These are phyloP conservation scores for Sphaeramia orbicularis DNA, from an alignment of 2,797 vertebrate genomes.

Conservation along the genomic window DNA sequence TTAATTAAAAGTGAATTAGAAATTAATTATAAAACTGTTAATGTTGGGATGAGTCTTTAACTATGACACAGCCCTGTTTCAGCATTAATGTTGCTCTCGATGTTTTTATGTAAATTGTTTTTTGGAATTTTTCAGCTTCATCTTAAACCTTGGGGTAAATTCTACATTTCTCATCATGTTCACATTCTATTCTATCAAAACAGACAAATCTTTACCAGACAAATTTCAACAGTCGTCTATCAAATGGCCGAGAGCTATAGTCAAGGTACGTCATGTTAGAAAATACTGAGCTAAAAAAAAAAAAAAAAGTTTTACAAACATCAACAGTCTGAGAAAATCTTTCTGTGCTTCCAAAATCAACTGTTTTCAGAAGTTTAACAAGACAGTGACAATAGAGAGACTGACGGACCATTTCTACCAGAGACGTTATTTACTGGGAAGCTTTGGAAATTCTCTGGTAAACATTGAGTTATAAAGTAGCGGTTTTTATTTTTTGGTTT, in stretches of 20 bases:
- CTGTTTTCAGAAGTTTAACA: neutral
- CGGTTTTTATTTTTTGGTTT: too few relatives aligned
- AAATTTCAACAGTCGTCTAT: neutral
- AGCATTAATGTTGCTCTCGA: too few relatives aligned
- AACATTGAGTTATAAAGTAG: neutral
- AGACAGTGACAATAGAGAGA: neutral
- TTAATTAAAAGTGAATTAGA: too few relatives aligned
- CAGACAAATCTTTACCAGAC: neutral
- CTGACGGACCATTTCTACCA: neutral
- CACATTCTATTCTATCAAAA: too few relatives aligned
- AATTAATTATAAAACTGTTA: too few relatives aligned
- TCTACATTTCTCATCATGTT: too few relatives aligned
- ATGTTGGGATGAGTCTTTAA: too few relatives aligned
- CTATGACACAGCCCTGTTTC: too few relatives aligned
- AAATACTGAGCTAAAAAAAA: too few relatives aligned
- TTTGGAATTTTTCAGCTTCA: too few relatives aligned
- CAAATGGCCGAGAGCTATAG: neutral
- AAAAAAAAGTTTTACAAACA: neutral
- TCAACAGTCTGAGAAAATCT: neutral
- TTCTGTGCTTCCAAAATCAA: neutral
- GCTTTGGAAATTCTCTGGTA: neutral
- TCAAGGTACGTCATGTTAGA: neutral
- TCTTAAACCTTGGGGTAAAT: neutral
- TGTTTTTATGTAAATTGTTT: too few relatives aligned
- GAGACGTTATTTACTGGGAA: neutral